Evolutionary conservation across 1,140 invertebrate genomes (phyloP), one percentile per base, ranked within the genome.

Genomic region (Samia ricini): DNA sequence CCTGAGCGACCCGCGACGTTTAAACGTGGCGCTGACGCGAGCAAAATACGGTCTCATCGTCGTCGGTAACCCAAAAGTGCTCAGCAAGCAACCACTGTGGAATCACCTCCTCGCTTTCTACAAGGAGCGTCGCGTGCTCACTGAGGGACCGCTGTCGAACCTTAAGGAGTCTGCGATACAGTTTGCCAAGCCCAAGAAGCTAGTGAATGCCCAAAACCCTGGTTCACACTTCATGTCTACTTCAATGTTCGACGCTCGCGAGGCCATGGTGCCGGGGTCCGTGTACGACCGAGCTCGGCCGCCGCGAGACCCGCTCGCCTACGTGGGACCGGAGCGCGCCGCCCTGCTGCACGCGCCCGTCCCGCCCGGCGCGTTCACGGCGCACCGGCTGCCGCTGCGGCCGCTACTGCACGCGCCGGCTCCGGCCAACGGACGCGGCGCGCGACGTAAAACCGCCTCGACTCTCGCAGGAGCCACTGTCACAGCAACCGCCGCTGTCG

Each of bases 41-140:
- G 98, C 99, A 2, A 99, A 98, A 81, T 99, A 97, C 89, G 99
- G 99, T 15, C 95, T 99, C 21, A 99, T 99, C 51, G 98, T 99
- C 69, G 97, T 99, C 57, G 99, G 99, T 51, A 99, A 99, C 91
- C 98, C 99, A 0, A 99, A 99, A 91, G 98, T 99, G 7, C 91
- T 99, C 0, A 98, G 98, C 0, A 99, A 99, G 88, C 98, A 99
- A 91, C 97, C 97, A 0, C 91, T 99, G 0, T 99, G 99, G 99
- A 99, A 99, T 87, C 98, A 99, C 82, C 90, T 99, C 63, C 91
- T 99, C 20, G 97, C 96, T 36, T 99, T 99, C 79, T 99, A 99
- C 91, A 99, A 99, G 81, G 98, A 99, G 80, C 97, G 99, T 69
- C 97, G 98, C 80, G 97, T 99, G 26, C 91, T 99, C 2, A 98